These are phyloP conservation scores for Trochalopteron elliotii DNA, from an alignment of 2,113 vertebrate species.

Conservation along the genomic window DNA sequence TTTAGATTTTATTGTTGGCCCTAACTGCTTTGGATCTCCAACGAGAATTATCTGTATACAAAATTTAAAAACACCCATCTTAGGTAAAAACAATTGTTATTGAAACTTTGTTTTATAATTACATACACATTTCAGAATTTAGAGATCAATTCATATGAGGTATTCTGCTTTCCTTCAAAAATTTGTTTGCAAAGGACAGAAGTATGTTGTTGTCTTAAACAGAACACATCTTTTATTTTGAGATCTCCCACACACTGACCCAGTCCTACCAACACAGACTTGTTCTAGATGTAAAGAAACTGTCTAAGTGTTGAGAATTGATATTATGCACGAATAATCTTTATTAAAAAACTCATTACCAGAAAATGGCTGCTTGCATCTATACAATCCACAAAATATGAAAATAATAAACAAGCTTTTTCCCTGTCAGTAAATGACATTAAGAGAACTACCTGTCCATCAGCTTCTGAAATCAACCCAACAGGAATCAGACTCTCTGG, in stretches of 20 bases:
- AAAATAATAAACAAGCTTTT: neutral
- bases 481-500: slow-evolving; percentile 91
- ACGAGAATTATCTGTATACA: slow-evolving; percentile 83
- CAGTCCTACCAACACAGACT: neutral
- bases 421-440: neutral
- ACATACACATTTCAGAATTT: neutral
- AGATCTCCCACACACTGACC: neutral
- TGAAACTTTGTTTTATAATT: neutral
- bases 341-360: neutral
- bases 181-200: neutral
- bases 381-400: neutral
- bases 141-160: neutral
- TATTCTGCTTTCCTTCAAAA: neutral
- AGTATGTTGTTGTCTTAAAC: neutral
- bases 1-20: slow-evolving; percentile 88
- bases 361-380: neutral
- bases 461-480: slow-evolving; percentile 83
- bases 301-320: neutral
- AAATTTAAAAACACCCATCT: neutral
- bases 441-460: slow-evolving; percentile 81
- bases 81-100: neutral
- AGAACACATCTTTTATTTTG: neutral
- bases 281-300: neutral
- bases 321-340: neutral
- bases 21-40: slow-evolving; percentile 93